Conservation (phyloP, 2,113 vertebrate genomes). For the Choloepus hoffmanni region DNA sequence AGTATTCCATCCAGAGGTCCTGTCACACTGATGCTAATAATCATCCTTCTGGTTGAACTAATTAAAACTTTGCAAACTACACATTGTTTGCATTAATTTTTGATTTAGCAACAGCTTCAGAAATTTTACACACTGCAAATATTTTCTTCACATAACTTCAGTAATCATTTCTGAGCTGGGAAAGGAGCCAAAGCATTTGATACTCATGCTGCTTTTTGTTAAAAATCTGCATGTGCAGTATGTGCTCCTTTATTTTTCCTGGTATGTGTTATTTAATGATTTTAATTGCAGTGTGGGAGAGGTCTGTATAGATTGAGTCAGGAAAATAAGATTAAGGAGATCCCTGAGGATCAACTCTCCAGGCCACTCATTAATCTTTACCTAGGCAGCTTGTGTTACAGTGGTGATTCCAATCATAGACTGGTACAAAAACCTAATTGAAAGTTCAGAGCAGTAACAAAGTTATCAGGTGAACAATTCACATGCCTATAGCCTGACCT, state of each 20-base stretch:
- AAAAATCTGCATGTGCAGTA: conserved; percentile 12
- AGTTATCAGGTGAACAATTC: conserved; percentile 26
- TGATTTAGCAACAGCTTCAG: conserved; percentile 60
- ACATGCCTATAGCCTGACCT: neutral
- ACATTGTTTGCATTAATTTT: conserved; percentile 67
- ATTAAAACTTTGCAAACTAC: conserved; percentile 51
- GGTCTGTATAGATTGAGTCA: conserved; percentile 43
- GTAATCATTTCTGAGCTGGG: conserved; percentile 68
- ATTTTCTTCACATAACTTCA: conserved; percentile 64
- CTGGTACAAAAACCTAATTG: neutral
- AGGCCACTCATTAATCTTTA: conserved; percentile 65
- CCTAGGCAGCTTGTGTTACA: neutral
- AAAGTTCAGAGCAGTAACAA: conserved; percentile 15
- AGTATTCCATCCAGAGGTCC: neutral
- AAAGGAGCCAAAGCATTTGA: conserved; percentile 64
- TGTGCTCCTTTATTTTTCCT: conserved; percentile 44
- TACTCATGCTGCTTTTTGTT: conserved; percentile 9
- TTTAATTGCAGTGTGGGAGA: conserved; percentile 63
- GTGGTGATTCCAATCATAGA: neutral
- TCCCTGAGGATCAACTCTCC: conserved; percentile 15
- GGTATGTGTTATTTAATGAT: conserved; percentile 64
- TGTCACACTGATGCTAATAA: neutral
- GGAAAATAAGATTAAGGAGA: conserved; percentile 66
- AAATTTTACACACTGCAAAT: conserved; percentile 64
- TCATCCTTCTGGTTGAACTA: conserved; percentile 52